Conservation (phyloP, 1,140 invertebrate genomes). For the Bombus haemorrhoidalis region DNA sequence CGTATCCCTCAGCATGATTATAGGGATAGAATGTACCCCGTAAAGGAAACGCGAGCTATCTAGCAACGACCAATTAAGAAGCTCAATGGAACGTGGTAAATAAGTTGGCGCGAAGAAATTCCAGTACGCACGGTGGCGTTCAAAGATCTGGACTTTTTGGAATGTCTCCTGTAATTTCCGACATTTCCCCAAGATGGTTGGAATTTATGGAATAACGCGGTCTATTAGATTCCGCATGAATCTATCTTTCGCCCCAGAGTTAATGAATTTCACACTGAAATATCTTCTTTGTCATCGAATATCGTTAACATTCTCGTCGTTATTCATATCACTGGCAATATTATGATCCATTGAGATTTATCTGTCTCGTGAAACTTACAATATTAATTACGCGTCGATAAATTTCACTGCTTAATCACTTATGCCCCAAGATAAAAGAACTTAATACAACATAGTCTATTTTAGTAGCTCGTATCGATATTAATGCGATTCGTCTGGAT, state of each 20-base stretch:
- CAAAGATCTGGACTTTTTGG: background rate
- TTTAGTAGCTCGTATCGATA: background rate
- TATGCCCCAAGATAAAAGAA: background rate
- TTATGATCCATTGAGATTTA: background rate
- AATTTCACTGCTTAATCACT: background rate
- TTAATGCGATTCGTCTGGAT: background rate
- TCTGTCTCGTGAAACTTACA: background rate
- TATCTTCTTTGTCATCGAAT: background rate
- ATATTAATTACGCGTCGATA: background rate
- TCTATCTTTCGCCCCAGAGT: background rate
- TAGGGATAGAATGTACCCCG: conserved; percentile 33
- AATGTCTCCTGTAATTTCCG: conserved; percentile 36
- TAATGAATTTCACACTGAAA: background rate
- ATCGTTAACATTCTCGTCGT: background rate
- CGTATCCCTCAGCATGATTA: conserved; percentile 34
- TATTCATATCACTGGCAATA: background rate
- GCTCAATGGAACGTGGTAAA: conserved; percentile 41
- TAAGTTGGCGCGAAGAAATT: conserved; percentile 36
- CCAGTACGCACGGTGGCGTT: conserved; percentile 10
- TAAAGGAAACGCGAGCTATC: conserved; percentile 46
- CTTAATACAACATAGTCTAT: background rate
- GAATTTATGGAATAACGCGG: conserved; percentile 23
- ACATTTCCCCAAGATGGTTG: conserved; percentile 2
- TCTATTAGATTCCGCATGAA: background rate
- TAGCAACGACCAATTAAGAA: conserved; percentile 46